Base-by-base conservation (phyloP, 2,113 vertebrate genomes). In the Vireo altiloquus region DNA sequence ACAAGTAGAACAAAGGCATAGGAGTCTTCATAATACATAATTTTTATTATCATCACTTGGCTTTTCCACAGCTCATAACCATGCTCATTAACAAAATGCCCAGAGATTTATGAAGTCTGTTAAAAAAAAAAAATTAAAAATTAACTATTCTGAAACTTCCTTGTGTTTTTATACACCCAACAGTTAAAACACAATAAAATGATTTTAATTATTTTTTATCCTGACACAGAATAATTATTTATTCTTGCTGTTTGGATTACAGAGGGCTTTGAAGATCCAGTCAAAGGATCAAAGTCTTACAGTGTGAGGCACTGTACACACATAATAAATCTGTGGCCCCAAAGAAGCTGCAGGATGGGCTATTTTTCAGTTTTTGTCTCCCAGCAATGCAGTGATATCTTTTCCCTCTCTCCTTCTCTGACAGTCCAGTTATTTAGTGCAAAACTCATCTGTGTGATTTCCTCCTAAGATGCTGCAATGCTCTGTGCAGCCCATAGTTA, bases 101-200 rank as follows among this genome's bases (percentile, higher is more conserved):
- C 90, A 85, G 80, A 95, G 93, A 97, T 97, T 97, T 97, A 97
- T 96, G 91, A 95, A 96, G 83, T 74, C 64, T 19, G 59, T 94
- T 94, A 95, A 77, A 60, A 92, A 54, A 75, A 95, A 94, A 88
- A 77, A 88, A 85, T 92, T 93, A 87, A 86, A 91, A 40, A 96
- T 95, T 97, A 97, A 97, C 90, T 83, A 84, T 84, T 97, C 83
- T 92, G 87, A 89, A 94, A 92, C 64, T 85, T 92, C 87, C 90
- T 79, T 76, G 60, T 84, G 25, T 76, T 88, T 94, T 95, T 95
- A 94, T 60, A 65, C 39, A 71, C 8, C 39, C 40, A 96, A 25
- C 61, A 78, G 54, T 93, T 97, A 91, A 97, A 96, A 85, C 90
- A 85, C 60, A 96, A 72, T 96, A 95, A 96, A 96, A 97, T 95